These are phyloP conservation scores for Felis catus DNA, from an alignment of 2,113 vertebrate genomes.

Conservation along the genomic window F.catus_Fca126_mat1.0 CM031415.1:139284001-139284500, in stretches of 20 bases:
- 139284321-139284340: constrained; percentile 7
- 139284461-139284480: background rate
- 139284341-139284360: background rate
- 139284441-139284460: background rate
- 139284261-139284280: background rate
- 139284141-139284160: background rate
- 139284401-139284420: background rate
- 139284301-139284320: background rate
- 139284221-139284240: background rate
- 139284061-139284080: background rate
- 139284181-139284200: background rate
- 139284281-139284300: background rate
- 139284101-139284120: constrained; percentile 1
- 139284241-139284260: background rate
- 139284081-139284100: background rate
- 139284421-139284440: background rate
- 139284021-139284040: background rate
- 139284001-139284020: background rate
- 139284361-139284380: background rate
- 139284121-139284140: background rate
- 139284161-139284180: background rate
- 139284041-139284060: background rate
- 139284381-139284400: background rate
- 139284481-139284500: background rate
- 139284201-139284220: background rate